A percentile compares a stretch with the other conserved stretches of the same genome.
These are phyloP conservation scores for Salvelinus sp. DNA, from an alignment of 2,113 vertebrate species.

Conservation along the genomic window DNA sequence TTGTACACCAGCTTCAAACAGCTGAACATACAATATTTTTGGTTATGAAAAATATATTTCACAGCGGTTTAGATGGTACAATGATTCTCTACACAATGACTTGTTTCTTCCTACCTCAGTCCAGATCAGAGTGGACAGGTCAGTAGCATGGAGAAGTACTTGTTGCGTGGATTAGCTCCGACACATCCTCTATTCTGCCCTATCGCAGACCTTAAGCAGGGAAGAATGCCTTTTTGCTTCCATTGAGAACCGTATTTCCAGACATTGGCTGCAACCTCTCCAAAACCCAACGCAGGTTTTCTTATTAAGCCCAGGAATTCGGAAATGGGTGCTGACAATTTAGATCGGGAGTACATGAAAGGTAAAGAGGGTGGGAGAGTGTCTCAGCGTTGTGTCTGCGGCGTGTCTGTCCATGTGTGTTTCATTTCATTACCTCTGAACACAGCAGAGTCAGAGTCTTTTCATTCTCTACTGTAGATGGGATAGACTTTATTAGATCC, in stretches of 20 bases:
- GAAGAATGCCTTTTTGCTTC: slow-evolving; percentile 33
- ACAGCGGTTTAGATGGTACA: too few relatives aligned
- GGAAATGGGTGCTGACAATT: slow-evolving; percentile 55
- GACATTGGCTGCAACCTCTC: slow-evolving; percentile 24
- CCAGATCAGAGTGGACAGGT: background rate
- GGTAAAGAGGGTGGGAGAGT: slow-evolving; percentile 44
- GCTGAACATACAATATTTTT: too few relatives aligned
- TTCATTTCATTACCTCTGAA: slow-evolving; percentile 58
- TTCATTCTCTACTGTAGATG: slow-evolving; percentile 60
- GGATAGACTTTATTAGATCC: slow-evolving; percentile 55
- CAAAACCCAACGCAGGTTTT: slow-evolving; percentile 44
- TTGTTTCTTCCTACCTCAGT: background rate
- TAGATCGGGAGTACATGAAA: slow-evolving; percentile 53
- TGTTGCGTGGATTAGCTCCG: too few relatives aligned
- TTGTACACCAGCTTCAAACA: too few relatives aligned
- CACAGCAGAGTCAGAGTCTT: slow-evolving; percentile 33
- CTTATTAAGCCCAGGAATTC: slow-evolving; percentile 54
- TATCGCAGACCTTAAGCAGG: slow-evolving; percentile 15
- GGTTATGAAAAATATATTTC: too few relatives aligned
- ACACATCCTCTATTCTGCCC: background rate
- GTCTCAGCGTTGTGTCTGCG: slow-evolving; percentile 15
- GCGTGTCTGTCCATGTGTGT: slow-evolving; percentile 39
- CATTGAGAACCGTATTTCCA: slow-evolving; percentile 44
- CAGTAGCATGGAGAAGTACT: background rate
- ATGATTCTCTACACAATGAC: too few relatives aligned